Evolutionary conservation across 2,888 invertebrate species (phyloP), one percentile per base, ranked within the genome.

Genomic region (Taenaris catops): DNA sequence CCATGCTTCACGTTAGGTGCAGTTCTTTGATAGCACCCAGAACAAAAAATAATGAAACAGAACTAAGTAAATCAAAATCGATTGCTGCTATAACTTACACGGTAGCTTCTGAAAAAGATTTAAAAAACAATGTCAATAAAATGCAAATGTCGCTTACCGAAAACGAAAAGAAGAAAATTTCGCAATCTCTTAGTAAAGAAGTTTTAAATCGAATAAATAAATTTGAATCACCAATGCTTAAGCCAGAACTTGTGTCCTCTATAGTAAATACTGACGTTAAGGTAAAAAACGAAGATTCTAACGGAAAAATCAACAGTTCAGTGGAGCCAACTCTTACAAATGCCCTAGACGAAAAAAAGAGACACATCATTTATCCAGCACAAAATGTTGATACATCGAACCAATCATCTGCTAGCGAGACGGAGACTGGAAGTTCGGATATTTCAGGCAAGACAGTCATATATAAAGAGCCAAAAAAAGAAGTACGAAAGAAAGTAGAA

Each of bases 371-470:
- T 1, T 66, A 58, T 44, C 52, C 66, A 4, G 64, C 62, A 49
- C 62, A 71, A 58, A 83, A 66, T 54, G 47, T 42, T 26, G 78
- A 79, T 49, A 51, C 51, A 1, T 60, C 63, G 14, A 78, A 73
- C 48, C 68, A 78, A 17, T 84, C 88, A 4, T 89, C 90, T 1
- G 83, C 88, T 11, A 91, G 91, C 58, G 93, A 92, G 73, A 90
- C 91, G 0, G 93, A 93, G 62, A 93, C 92, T 32, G 90, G 89
- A 1, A 92, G 92, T 58, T 93, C 93, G 0, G 93, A 93, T 53
- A 88, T 91, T 24, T 93, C 93, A 0, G 89, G 90, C 25, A 90
- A 86, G 66, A 93, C 93, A 0, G 92, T 92, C 0, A 91, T 93
- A 33, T 89, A 87, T 47, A 81, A 88, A 20, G 88, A 80, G 4